Percentiles rank a stretch among this genome's conserved stretches.
Conservation (phyloP, 1,140 invertebrate genomes). For the Cyclargus thomasi region DNA sequence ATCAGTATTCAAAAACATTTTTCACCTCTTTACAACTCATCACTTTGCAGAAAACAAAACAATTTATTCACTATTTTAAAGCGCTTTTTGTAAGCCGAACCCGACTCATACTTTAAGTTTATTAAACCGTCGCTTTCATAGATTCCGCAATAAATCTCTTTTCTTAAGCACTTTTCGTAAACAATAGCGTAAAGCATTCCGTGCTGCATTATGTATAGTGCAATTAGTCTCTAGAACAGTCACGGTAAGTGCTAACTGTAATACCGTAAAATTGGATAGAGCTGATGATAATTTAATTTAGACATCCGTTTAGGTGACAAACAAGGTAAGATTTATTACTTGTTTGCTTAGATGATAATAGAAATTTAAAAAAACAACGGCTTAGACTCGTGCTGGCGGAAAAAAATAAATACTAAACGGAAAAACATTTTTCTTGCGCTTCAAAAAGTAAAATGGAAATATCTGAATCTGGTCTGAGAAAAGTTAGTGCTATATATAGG, state of each 20-base stretch:
- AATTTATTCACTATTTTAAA: no score
- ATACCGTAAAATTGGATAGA: neutral
- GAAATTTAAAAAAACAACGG: neutral
- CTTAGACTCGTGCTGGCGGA: no score
- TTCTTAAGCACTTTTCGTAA: neutral
- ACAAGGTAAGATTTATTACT: neutral
- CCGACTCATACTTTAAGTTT: no score
- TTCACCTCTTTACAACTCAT: no score
- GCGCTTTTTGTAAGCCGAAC: no score
- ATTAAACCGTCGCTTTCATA: neutral
- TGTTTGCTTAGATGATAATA: neutral
- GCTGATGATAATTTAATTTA: conserved; percentile 1
- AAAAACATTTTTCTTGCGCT: no score
- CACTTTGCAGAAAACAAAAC: no score
- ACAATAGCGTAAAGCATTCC: neutral
- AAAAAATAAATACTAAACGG: no score
- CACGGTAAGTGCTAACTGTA: neutral
- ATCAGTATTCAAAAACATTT: no score
- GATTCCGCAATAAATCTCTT: neutral
- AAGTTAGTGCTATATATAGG: no score
- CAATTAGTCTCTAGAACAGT: neutral
- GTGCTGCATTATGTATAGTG: neutral
- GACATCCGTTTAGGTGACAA: neutral
- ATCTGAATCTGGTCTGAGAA: no score
- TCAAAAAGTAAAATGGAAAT: no score